These are phyloP conservation scores for Thalassophryne amazonica DNA, from an alignment of 2,797 vertebrate genomes.

Conservation along the genomic window DNA sequence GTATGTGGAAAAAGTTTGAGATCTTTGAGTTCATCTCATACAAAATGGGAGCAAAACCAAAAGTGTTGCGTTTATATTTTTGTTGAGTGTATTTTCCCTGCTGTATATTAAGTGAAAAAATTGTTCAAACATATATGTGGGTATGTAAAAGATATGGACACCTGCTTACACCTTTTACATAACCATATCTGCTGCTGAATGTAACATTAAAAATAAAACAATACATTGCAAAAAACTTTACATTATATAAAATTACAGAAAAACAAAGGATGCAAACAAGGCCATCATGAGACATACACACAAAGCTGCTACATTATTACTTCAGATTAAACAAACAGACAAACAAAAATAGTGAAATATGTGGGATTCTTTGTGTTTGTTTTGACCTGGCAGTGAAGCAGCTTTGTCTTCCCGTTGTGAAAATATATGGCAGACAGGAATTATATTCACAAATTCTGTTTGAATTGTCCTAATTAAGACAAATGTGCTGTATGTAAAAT, in stretches of 20 bases:
- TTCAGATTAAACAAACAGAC: background rate
- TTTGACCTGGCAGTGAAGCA: background rate
- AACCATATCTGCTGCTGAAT: slow-evolving; percentile 43
- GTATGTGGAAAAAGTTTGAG: too few relatives aligned
- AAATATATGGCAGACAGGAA: too few relatives aligned
- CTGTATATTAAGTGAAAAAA: slow-evolving; percentile 36
- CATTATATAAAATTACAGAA: background rate
- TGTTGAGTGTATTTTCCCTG: too few relatives aligned
- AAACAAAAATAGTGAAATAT: background rate
- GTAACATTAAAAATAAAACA: slow-evolving; percentile 23
- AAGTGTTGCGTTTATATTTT: too few relatives aligned
- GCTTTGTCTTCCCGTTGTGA: slow-evolving; percentile 8
- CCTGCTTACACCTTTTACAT: too few relatives aligned
- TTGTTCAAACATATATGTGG: slow-evolving; percentile 49
- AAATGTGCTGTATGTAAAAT: too few relatives aligned
- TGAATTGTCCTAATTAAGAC: too few relatives aligned
- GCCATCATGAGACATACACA: too few relatives aligned
- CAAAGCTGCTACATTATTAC: background rate
- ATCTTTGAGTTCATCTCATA: too few relatives aligned
- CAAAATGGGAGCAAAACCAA: too few relatives aligned
- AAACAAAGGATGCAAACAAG: slow-evolving; percentile 27
- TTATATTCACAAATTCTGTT: too few relatives aligned
- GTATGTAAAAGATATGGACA: slow-evolving; percentile 62
- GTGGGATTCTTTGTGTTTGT: background rate
- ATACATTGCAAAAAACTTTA: slow-evolving; percentile 18